These are phyloP conservation scores for Erpetoichthys calabaricus DNA, from an alignment of 2,797 vertebrate species.

Conservation along the genomic window DNA sequence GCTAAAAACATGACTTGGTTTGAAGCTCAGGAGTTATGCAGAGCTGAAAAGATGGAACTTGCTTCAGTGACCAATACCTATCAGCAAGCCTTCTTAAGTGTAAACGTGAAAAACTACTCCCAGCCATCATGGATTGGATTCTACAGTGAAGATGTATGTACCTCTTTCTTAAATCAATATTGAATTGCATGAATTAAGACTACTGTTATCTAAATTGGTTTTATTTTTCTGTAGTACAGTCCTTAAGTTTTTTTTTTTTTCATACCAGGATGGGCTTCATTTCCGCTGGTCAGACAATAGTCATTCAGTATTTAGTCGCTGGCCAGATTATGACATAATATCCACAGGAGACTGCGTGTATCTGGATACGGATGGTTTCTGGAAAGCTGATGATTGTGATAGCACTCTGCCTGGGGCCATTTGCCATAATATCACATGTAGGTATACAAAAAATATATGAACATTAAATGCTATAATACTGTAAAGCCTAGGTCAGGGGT, in stretches of 20 bases:
- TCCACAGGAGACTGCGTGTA: conserved; percentile 63
- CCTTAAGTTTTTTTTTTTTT: not conserved
- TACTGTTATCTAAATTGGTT: too few relatives aligned
- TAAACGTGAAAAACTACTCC: conserved; percentile 38
- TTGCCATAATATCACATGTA: conserved; percentile 69
- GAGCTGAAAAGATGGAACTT: conserved; percentile 49
- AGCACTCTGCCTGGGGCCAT: conserved; percentile 61
- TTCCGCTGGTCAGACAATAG: conserved; percentile 81
- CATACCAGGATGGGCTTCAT: conserved; percentile 62
- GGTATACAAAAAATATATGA: conserved; percentile 17
- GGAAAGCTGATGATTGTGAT: conserved; percentile 72
- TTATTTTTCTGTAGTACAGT: too few relatives aligned
- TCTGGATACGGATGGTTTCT: conserved; percentile 77
- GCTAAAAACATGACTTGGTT: conserved; percentile 69
- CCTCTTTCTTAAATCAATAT: not conserved
- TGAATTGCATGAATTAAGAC: too few relatives aligned
- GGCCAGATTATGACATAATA: conserved; percentile 51
- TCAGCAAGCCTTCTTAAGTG: conserved; percentile 65
- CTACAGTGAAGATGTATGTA: conserved; percentile 70
- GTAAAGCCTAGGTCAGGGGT: too few relatives aligned
- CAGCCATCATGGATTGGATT: conserved; percentile 81
- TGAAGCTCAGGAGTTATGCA: conserved; percentile 57
- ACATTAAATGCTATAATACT: too few relatives aligned
- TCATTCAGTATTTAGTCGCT: conserved; percentile 69
- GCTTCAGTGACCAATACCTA: conserved; percentile 68